phyloP scores from a whole-genome alignment of 2,113 vertebrate genomes.

The Hyperopisus bebe region DNA sequence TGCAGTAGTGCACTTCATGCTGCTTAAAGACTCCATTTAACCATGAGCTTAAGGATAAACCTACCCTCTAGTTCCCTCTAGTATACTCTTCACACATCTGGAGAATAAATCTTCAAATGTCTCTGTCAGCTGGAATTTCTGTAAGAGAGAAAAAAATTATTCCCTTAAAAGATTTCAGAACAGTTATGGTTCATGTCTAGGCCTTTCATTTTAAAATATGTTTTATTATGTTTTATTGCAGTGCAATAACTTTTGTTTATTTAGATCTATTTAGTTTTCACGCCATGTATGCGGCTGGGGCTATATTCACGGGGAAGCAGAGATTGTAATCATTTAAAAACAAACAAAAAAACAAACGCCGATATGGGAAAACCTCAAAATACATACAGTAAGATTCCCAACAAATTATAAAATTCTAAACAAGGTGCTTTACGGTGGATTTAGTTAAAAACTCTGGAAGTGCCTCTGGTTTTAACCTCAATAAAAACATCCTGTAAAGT shows the following conservation, averaged over 20 bases:
- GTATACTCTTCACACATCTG: constrained; percentile 69
- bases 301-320: not conserved
- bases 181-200: not conserved
- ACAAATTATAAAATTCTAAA: not conserved
- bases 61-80: constrained; percentile 80
- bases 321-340: not conserved
- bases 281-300: not conserved
- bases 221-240: not conserved
- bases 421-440: not conserved
- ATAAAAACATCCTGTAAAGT: not conserved
- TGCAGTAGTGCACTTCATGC: not conserved
- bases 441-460: not conserved
- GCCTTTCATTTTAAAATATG: not conserved
- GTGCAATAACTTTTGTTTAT: not conserved
- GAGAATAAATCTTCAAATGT: constrained; percentile 71
- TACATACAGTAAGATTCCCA: not conserved
- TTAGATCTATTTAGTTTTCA: not conserved
- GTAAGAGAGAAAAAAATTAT: not conserved
- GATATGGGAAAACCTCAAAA: not conserved
- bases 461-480: not conserved
- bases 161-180: not conserved
- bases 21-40: not conserved
- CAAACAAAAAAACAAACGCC: not conserved
- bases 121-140: constrained; percentile 75
- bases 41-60: not conserved